Evolutionary conservation across 2,888 invertebrate species (phyloP), one percentile per base, ranked within the genome.

Genomic region (Uloborus plumipes): DNA sequence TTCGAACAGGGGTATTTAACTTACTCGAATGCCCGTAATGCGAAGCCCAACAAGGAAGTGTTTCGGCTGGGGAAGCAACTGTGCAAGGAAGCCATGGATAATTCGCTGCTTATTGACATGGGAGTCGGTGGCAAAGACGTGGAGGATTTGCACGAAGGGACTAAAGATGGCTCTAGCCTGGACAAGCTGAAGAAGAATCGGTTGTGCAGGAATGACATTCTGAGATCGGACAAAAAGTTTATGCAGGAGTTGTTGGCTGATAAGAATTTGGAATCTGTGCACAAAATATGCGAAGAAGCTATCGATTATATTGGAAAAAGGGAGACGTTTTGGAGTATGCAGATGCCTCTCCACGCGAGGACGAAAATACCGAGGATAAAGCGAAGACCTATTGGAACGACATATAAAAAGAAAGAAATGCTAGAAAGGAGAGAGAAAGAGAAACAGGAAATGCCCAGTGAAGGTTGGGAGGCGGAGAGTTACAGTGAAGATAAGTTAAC

Each of bases 1-100:
- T 70, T 81, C 3, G 81, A 81, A 20, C 39, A 39, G 16, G 81
- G 64, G 1, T 81, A 65, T 15, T 20, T 74, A 9, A 81, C 81
- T 0, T 81, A 69, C 13, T n/a, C 39, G 2, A 31, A 59, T 50
- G 81, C 74, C 6, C n/a, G 20, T 13, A 11, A 22, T n/a, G 4
- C 20, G 11, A 70, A 31, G 20, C 74, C 69, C 16, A 39, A 7
- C 1, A 75, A 51, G 20, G 18, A 70, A 7, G 26, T 31, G 18
- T 22, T 81, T 55, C 67, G 59, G 13, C n/a, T 70, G 7, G 69
- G 81, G 1, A 51, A 59, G n/a, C 74, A 81, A 16, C 22, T 75
- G 2, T 81, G 81, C 22, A 16, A 65, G 31, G 58, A 81, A 14
- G 51, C 81, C 6, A 55, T 75, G 26, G n/a, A 16, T 15, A 79